phyloP scores from a whole-genome alignment of 2,888 invertebrate genomes.

The Epinotia bilunana region DNA sequence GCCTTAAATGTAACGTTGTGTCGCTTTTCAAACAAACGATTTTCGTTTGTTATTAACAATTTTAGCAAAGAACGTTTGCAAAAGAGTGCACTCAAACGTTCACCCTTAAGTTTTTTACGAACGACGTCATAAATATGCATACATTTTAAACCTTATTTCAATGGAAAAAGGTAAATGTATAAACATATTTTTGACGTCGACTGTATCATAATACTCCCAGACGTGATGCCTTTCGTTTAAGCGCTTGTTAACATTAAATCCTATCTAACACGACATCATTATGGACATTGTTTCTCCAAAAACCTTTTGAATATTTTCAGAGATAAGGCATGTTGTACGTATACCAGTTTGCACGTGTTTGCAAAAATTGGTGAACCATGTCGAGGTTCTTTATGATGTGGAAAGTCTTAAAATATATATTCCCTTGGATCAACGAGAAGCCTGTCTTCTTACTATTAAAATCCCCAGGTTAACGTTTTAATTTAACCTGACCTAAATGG shows the following conservation, averaged over 20 bases:
- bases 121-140: too few relatives aligned
- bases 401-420: background rate
- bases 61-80: too few relatives aligned
- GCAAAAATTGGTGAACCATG: background rate
- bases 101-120: too few relatives aligned
- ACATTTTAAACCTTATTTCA: too few relatives aligned
- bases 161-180: too few relatives aligned
- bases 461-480: background rate
- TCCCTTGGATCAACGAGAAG: constrained; percentile 14
- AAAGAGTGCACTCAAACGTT: too few relatives aligned
- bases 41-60: too few relatives aligned
- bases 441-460: constrained; percentile 18
- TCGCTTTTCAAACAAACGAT: too few relatives aligned
- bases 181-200: too few relatives aligned
- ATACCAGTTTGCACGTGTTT: background rate
- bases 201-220: background rate
- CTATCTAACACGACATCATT: constrained; percentile 9
- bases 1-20: too few relatives aligned
- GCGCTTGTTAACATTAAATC: background rate
- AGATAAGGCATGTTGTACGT: constrained; percentile 14
- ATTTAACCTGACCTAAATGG: constrained; percentile 4
- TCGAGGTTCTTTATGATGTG: background rate
- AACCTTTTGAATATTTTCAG: background rate
- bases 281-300: constrained; percentile 6
- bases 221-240: background rate